These are phyloP conservation scores for Sinelater perroti DNA, from an alignment of 2,888 invertebrate genomes.

Conservation along the genomic window DNA sequence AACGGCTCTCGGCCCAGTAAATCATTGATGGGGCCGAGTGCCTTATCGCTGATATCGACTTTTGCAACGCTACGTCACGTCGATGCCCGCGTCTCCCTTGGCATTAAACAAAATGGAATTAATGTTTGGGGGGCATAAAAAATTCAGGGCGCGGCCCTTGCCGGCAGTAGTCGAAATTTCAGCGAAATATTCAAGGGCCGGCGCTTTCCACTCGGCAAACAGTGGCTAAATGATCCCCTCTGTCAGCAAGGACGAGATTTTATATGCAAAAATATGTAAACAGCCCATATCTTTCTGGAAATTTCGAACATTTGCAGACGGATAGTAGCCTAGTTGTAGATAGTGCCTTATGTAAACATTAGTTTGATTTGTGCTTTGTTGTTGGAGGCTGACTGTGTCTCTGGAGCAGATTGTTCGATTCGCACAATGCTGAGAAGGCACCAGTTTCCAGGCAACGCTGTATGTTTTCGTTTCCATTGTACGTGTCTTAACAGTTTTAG, in stretches of 20 bases:
- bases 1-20: too few relatives aligned
- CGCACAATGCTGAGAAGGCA: too few relatives aligned
- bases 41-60: slow-evolving; percentile 10
- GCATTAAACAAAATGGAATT: slow-evolving; percentile 17
- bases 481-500: too few relatives aligned
- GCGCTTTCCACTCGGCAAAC: slow-evolving; percentile 4
- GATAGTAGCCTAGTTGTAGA: not conserved
- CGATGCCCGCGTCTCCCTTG: not conserved
- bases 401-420: too few relatives aligned
- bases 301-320: not conserved
- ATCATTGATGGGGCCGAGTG: too few relatives aligned
- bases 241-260: slow-evolving; percentile 1
- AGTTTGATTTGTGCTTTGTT: slow-evolving; percentile 3
- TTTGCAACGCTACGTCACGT: slow-evolving; percentile 1
- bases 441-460: too few relatives aligned
- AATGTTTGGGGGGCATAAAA: slow-evolving; percentile 12
- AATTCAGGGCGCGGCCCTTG: slow-evolving; percentile 6
- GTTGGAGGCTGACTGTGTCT: too few relatives aligned
- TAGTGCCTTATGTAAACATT: slow-evolving; percentile 2
- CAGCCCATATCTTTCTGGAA: not conserved
- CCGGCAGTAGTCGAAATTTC: slow-evolving; percentile 13
- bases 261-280: slow-evolving; percentile 4
- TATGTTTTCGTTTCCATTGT: too few relatives aligned
- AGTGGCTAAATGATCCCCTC: slow-evolving; percentile 8
- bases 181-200: slow-evolving; percentile 9